Base-by-base conservation (phyloP, 1,140 invertebrate species). In the Drosophila sucinea region DNA sequence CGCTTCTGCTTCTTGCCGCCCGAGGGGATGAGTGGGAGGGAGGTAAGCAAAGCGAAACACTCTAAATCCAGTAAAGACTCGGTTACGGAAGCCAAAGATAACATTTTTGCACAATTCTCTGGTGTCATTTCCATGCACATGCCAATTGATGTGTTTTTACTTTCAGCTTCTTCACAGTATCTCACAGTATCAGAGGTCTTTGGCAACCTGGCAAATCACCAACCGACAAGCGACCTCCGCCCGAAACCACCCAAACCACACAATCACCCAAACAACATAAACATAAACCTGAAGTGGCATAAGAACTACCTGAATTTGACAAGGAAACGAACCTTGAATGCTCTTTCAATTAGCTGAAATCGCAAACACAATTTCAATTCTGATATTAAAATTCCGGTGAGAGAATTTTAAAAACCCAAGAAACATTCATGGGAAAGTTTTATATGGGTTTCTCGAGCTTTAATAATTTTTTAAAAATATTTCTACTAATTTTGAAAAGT, bases 21-120 rank as follows among this genome's bases (percentile, higher is more conserved):
- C 29, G 44, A 3, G 44, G 35, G 61, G 23, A 8, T 25, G 11
- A 8, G 29, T 8, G n/a, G 29, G 23, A 29, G 27, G 4, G 27
- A 10, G 6, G 8, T 35, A 10, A 25, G 23, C 5, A 30, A 40
- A 38, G 63, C 35, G 30, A 56, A 64, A 78, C 66, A 71, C 60
- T 70, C 77, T 74, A 87, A 86, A 87, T 87, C 83, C 75, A 72
- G 63, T 51, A 79, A 61, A 57, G 77, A 77, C 84, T 87, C 89
- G 83, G 79, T 87, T 51, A 80, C 83, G 83, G 83, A 87, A 87
- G 83, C 83, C 83, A 87, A 87, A 87, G 83, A 87, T 87, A 87
- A 87, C 83, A 87, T 87, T 87, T 87, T 87, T 87, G 83, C 83
- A 89, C 83, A 89, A 83, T 83, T 89, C 83, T 87, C 83, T 87